Base-by-base conservation (phyloP, 2,113 vertebrate genomes). In the Prolemur simus region DNA sequence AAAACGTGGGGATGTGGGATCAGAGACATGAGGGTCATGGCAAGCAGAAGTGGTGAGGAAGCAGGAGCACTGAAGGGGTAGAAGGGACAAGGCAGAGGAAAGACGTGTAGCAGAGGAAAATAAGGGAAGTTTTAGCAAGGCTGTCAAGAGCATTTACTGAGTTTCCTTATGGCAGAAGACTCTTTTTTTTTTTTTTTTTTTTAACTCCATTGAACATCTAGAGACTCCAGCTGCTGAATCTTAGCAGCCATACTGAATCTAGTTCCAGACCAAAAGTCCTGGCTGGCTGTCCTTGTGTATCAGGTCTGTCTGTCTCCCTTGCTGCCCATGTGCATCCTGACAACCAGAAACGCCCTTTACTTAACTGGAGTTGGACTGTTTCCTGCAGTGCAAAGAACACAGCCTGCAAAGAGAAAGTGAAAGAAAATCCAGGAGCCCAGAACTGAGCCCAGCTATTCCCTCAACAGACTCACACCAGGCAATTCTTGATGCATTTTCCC, bases 401-500 rank as follows among this genome's bases (percentile, higher is more conserved):
- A 64, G 20, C 42, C 37, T 0, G 5, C 39, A 68, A 39, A 85
- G 37, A 27, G 29, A 47, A 93, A 74, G 68, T 23, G 10, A 73
- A 34, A 78, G 69, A 45, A 21, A 47, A 45, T 7, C 71, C 37
- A 32, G 74, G 25, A n/a, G n/a, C n/a, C n/a, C n/a, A n/a, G n/a
- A 25, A 23, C n/a, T 12, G 8, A 84, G 29, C 12, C 63, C 13
- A 0, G 8, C 71, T 42, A 14, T 8, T 15, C n/a, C 49, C 49
- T 32, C 54, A 39, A 85, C 7, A 56, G 69, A 96, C 18, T 37
- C 94, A 90, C 84, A 52, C 47, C 54, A 89, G 37, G 23, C 52
- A 47, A 37, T 25, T 89, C 64, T 78, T 54, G 74, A 9, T 92
- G 60, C 92, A 39, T 73, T 58, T 49, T 3, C 66, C 80, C 81